Percentiles rank a stretch among this genome's conserved stretches.
phyloP scores from a whole-genome alignment of 2,797 vertebrate genomes.

The Poecilia velifera region DNA sequence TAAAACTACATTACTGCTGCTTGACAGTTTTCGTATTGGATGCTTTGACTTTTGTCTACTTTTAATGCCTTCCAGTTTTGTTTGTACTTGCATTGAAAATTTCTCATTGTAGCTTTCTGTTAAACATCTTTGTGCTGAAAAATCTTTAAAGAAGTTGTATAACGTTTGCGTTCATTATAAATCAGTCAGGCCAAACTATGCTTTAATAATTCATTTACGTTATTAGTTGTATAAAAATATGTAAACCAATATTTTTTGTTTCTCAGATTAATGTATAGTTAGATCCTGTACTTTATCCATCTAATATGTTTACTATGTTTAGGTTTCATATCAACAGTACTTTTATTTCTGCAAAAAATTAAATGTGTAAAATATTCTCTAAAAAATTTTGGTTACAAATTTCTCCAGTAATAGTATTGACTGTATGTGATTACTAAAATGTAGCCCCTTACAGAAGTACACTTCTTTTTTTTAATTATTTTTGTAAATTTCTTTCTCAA shows the following conservation, averaged over 20 bases:
- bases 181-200: neutral
- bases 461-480: neutral
- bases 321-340: neutral
- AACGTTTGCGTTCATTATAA: neutral
- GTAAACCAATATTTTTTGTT: neutral
- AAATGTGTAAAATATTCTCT: neutral
- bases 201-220: neutral
- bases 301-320: neutral
- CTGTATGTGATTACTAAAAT: neutral
- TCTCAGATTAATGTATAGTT: neutral
- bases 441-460: neutral
- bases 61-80: neutral
- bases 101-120: neutral
- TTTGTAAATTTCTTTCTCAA: conserved; percentile 47
- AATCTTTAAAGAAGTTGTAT: neutral
- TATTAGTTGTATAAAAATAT: neutral
- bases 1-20: neutral
- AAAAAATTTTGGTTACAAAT: neutral
- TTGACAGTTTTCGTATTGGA: neutral
- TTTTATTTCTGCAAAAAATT: neutral
- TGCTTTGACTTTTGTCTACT: neutral
- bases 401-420: neutral
- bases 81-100: neutral
- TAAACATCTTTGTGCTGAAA: neutral
- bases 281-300: neutral